These are phyloP conservation scores for Sepioteuthis lessoniana DNA, from an alignment of 2,888 invertebrate genomes.

Conservation along the genomic window DNA sequence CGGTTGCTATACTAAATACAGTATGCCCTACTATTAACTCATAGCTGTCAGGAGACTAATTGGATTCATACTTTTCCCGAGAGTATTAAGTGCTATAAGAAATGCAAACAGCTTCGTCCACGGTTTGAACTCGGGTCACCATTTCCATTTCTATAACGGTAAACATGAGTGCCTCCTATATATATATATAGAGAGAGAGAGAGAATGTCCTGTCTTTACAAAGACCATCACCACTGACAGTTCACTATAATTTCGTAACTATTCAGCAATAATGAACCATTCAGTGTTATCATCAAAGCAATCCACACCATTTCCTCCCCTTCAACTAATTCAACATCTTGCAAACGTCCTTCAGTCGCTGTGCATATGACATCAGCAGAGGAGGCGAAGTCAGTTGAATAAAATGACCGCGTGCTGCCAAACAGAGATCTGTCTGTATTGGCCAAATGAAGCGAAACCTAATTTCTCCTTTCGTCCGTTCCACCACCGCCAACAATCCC, in stretches of 20 bases:
- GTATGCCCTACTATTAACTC: too few relatives aligned
- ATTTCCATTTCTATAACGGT: too few relatives aligned
- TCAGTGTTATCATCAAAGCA: neutral
- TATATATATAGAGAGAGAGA: neutral
- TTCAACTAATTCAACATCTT: neutral
- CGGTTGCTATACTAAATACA: too few relatives aligned
- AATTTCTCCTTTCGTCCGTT: neutral
- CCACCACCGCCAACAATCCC: neutral
- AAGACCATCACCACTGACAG: neutral
- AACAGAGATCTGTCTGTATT: neutral
- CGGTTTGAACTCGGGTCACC: too few relatives aligned
- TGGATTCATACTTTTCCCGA: too few relatives aligned
- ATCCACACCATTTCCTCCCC: neutral
- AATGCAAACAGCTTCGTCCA: too few relatives aligned
- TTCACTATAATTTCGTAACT: neutral
- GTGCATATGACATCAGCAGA: neutral
- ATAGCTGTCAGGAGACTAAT: too few relatives aligned
- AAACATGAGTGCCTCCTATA: too few relatives aligned
- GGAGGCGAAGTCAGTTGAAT: neutral
- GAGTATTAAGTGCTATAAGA: too few relatives aligned
- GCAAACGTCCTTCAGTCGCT: neutral
- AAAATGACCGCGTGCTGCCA: neutral
- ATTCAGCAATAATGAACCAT: neutral
- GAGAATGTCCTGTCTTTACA: neutral
- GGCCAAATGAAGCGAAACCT: constrained; percentile 13